These are phyloP conservation scores for Drosophila acutilabella DNA, from an alignment of 2,888 invertebrate species.

Conservation along the genomic window DNA sequence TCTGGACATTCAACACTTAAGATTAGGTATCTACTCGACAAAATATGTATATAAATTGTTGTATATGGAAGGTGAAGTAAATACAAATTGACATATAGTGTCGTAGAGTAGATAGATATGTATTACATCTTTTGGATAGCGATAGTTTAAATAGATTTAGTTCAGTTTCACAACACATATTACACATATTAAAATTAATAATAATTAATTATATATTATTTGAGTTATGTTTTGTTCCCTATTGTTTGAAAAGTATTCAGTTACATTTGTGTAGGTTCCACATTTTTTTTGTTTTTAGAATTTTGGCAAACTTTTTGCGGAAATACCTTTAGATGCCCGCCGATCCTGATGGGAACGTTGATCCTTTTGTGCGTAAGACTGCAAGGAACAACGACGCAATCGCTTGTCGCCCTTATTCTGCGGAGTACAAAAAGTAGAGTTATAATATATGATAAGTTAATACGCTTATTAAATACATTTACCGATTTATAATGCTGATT, in stretches of 20 bases:
- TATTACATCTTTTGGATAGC: conserved; percentile 41
- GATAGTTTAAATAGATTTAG: conserved; percentile 30
- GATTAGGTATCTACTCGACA: conserved; percentile 28
- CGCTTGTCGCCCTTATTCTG: conserved; percentile 82
- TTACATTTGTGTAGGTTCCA: conserved; percentile 29
- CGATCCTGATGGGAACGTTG: conserved; percentile 77
- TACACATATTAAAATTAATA: conserved; percentile 34
- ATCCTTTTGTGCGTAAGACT: conserved; percentile 83
- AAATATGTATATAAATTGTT: not conserved
- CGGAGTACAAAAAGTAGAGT: conserved; percentile 43
- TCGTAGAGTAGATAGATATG: conserved; percentile 43
- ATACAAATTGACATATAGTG: conserved; percentile 30
- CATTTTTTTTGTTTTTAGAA: conserved; percentile 54
- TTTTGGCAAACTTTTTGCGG: conserved; percentile 82
- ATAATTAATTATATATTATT: conserved; percentile 3
- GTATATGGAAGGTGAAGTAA: conserved; percentile 22
- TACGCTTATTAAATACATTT: conserved; percentile 11
- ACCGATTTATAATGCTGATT: conserved; percentile 85
- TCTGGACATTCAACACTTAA: conserved; percentile 50
- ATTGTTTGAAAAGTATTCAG: conserved; percentile 44
- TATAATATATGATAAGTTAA: not conserved
- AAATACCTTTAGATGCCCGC: conserved; percentile 84
- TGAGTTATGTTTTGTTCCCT: conserved; percentile 54
- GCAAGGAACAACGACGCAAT: conserved; percentile 83
- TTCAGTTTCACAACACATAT: conserved; percentile 56